A percentile compares a stretch with the other conserved stretches of the same genome.
Conservation (phyloP, 2,888 invertebrate genomes). For the Pyrrhosoma nymphula region DNA sequence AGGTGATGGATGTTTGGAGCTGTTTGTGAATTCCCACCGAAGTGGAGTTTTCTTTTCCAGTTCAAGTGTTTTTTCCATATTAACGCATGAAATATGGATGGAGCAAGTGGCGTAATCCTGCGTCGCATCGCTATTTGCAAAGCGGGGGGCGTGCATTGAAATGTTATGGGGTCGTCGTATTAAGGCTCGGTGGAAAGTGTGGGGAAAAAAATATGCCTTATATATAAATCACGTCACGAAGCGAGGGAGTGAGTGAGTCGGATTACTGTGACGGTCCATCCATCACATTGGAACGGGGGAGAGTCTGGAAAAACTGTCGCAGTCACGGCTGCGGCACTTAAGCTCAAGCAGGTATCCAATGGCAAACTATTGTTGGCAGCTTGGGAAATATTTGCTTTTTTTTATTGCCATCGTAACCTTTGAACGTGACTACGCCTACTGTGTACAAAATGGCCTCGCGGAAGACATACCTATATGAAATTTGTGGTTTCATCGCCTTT, state of each 20-base stretch:
- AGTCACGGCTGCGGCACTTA: not conserved
- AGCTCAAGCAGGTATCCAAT: not conserved
- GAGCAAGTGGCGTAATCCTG: not conserved
- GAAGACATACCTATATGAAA: too few species aligned
- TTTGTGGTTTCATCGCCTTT: too few species aligned
- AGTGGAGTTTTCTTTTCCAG: not conserved
- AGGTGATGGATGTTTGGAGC: not conserved
- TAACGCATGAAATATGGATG: not conserved
- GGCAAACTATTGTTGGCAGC: not conserved
- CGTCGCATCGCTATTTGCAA: not conserved
- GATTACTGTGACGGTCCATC: not conserved
- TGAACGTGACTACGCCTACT: not conserved
- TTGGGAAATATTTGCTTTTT: not conserved
- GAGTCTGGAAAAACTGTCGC: not conserved
- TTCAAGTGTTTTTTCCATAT: not conserved
- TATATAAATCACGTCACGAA: not conserved
- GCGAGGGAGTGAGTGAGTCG: not conserved
- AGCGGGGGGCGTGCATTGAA: not conserved
- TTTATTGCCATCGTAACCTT: not conserved
- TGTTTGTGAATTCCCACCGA: not conserved
- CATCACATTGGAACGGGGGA: not conserved
- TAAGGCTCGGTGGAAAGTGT: not conserved
- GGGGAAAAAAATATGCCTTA: not conserved
- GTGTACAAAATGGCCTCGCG: not conserved
- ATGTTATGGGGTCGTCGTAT: conserved; percentile 3